Evolutionary conservation across 2,113 vertebrate genomes (phyloP).

Genomic region (Mobula birostris): DNA sequence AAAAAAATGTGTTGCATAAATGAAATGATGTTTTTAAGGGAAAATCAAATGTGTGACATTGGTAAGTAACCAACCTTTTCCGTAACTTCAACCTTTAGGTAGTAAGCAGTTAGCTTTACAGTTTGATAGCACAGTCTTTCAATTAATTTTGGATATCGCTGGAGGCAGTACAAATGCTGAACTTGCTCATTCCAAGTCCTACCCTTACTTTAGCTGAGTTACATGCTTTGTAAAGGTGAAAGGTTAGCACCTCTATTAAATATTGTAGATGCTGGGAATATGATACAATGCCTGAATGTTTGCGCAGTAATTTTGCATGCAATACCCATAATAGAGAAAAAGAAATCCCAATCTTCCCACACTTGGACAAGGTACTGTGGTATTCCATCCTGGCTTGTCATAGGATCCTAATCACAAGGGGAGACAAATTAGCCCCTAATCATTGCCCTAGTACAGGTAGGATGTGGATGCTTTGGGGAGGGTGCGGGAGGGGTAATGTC

Average conservation of each 20-base stretch:
- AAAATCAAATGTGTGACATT: slow-evolving; percentile 25
- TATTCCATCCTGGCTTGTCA: neutral
- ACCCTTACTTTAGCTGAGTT: neutral
- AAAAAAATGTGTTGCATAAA: neutral
- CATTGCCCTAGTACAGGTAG: no score
- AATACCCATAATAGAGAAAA: no score
- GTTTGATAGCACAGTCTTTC: neutral
- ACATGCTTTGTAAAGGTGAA: neutral
- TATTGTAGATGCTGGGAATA: neutral
- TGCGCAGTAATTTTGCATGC: neutral
- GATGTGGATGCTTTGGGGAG: no score
- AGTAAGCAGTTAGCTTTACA: slow-evolving; percentile 12
- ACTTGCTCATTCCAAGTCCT: neutral
- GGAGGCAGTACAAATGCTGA: neutral
- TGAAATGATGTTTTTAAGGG: slow-evolving; percentile 8
- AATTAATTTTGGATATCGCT: slow-evolving; percentile 19
- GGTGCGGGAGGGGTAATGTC: no score
- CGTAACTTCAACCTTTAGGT: neutral
- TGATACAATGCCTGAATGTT: neutral
- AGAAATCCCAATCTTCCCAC: neutral
- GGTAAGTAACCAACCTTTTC: slow-evolving; percentile 11
- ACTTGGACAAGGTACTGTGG: neutral
- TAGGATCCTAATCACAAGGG: neutral
- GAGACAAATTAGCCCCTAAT: no score
- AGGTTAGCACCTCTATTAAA: neutral